A percentile compares a stretch with the other conserved stretches of the same genome.
phyloP scores from a whole-genome alignment of 2,113 vertebrate genomes.

The Hystrix brachyura region DNA sequence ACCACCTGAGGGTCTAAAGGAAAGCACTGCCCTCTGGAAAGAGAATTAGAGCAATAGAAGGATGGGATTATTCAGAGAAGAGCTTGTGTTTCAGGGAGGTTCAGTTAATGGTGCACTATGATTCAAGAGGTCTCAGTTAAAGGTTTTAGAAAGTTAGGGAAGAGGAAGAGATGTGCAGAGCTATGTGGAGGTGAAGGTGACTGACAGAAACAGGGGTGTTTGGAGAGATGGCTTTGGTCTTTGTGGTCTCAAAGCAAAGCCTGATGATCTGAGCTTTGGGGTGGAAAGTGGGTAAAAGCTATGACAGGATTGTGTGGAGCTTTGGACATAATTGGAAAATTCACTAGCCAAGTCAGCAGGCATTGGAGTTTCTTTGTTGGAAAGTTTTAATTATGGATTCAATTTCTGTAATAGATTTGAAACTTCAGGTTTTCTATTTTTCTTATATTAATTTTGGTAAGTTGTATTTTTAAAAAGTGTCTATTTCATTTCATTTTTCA shows the following conservation, averaged over 20 bases:
- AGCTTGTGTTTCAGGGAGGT: background rate
- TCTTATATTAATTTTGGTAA: background rate
- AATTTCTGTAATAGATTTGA: background rate
- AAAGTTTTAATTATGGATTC: constrained; percentile 18
- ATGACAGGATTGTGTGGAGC: background rate
- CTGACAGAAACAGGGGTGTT: background rate
- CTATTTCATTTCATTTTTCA: background rate
- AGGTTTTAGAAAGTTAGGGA: background rate
- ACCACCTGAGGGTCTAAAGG: background rate
- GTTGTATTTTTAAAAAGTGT: constrained; percentile 9
- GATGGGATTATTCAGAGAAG: background rate
- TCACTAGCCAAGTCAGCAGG: background rate
- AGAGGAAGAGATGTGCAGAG: background rate
- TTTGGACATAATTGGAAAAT: background rate
- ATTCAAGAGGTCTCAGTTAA: background rate
- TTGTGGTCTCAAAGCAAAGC: background rate
- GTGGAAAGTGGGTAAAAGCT: background rate
- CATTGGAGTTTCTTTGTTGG: background rate
- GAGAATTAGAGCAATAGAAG: background rate
- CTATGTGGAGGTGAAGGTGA: background rate
- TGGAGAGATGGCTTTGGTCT: background rate
- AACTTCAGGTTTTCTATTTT: background rate
- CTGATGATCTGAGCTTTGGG: background rate
- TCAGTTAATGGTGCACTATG: background rate
- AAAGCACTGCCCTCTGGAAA: background rate